Evolutionary conservation across 2,888 invertebrate genomes (phyloP), one percentile per base, ranked within the genome.

Genomic region (Hololepta plana): DNA sequence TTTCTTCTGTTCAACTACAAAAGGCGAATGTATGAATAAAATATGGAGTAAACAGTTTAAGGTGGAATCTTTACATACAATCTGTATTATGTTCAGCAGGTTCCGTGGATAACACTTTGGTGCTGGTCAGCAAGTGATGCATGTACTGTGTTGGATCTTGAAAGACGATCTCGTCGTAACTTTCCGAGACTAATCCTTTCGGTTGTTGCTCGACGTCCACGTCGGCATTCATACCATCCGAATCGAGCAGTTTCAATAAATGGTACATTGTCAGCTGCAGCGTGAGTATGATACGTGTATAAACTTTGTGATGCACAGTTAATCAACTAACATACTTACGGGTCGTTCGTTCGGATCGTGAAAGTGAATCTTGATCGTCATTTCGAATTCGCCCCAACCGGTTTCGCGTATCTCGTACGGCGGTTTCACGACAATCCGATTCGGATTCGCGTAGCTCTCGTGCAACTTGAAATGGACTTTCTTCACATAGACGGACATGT

Each of bases 311-410:
- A n/a, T 25, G 16, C 8, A 20, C 9, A 2, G 7, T 11, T 3
- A 20, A 19, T 14, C 15, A 22, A 20, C 26, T 27, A 32, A 28
- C 26, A 21, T 23, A 63, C 70, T 68, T 53, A 88, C 88, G 9
- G 90, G 84, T 48, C 85, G 64, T 55, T 93, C 98, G 45, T 88
- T 90, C 2, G 87, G 84, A 60, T 98, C 96, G 47, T 84, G 79
- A 44, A 98, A 98, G 53, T 88, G 90, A 34, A 98, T 84, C 53
- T 95, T 95, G 28, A 99, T 93, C 16, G 88, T 82, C 36, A 96
- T 84, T 57, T 98, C 96, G 52, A 98, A 98, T 59, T 98, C 98
- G 38, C 98, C 98, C 96, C 98, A 98, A 2, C 96, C 96, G 1
- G 96, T 96, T 56, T 98, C 96, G 0, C 84, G 87, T 4, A 98